Evolutionary conservation across 2,113 vertebrate genomes (phyloP), one percentile per base, ranked within the genome.

Genomic region (Sceloporus tristichus): DNA sequence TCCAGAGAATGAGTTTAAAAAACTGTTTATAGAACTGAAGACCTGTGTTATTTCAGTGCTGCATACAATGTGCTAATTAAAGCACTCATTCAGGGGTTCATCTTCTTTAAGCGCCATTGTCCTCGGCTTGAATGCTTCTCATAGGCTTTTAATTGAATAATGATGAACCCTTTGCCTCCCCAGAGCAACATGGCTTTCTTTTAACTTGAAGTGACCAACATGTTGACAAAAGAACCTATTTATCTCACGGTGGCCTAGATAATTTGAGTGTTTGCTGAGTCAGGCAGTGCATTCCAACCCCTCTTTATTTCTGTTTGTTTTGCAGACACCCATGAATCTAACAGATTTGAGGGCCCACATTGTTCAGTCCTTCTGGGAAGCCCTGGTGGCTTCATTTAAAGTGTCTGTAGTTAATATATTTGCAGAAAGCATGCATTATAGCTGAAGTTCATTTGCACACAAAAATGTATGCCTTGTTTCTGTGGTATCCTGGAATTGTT

Each of bases 281-380:
- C 48, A 88, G 80, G 3, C 2, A 84, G 48, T 87, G 79, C 66
- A 14, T 86, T 82, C 70, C 40, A 84, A 54, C 11, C 34, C 76
- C 34, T 59, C 84, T 5, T 88, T 91, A 10, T 76, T 89, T 77
- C 92, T 6, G 73, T 80, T 75, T 80, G 34, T 1, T 86, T 82
- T 40, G 18, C 13, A n/a, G 34, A 66, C 40, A 75, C 14, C 29
- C n/a, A 5, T 18, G 25, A 81, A 75, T 42, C 9, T 18, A 21
- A 27, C 10, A 19, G 59, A 68, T 70, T 27, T 54, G 65, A 83
- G 42, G 11, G 38, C 82, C 19, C 1, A 9, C 62, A 40, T 66
- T 27, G 73, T 25, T 53, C 21, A 34, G 34, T 11, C 42, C 7
- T 27, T 40, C 34, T 21, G 27, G 70, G 38, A 75, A 19, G 71